These are phyloP conservation scores for Labrus mixtus DNA, from an alignment of 2,113 vertebrate species.

Conservation along the genomic window DNA sequence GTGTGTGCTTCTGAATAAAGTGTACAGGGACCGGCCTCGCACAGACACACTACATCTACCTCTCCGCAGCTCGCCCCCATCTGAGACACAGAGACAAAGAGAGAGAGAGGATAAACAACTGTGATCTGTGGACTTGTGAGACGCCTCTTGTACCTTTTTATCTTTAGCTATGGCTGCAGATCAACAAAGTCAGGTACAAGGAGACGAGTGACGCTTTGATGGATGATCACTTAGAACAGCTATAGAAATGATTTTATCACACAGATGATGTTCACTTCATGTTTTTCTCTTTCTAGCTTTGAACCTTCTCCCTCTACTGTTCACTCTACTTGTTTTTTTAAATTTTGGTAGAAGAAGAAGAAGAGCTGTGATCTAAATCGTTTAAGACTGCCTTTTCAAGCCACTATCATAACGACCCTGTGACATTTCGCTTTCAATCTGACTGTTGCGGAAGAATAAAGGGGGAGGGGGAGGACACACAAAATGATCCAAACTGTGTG, in stretches of 20 bases:
- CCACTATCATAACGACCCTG: too few species aligned
- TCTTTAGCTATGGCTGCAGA: conserved; percentile 5
- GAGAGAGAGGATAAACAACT: conserved; percentile 28
- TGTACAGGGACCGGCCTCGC: conserved; percentile 66
- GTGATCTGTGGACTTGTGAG: conserved; percentile 23
- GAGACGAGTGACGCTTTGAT: background rate
- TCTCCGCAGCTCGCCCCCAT: conserved; percentile 70
- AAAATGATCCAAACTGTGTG: too few species aligned
- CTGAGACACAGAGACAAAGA: conserved; percentile 63
- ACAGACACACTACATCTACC: conserved; percentile 71
- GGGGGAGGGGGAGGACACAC: too few species aligned
- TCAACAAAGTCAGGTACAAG: conserved; percentile 1
- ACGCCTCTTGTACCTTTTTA: conserved; percentile 23
- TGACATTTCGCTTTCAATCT: too few species aligned
- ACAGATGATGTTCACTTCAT: background rate
- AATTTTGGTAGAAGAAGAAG: too few species aligned
- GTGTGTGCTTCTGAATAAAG: conserved; percentile 71
- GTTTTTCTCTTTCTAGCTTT: too few species aligned
- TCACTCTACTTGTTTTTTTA: too few species aligned
- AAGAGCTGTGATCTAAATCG: too few species aligned
- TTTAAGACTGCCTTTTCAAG: too few species aligned
- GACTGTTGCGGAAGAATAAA: too few species aligned
- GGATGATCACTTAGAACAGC: background rate
- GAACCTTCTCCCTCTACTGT: too few species aligned
- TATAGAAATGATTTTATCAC: background rate